These are phyloP conservation scores for Drosophila nigromelanica DNA, from an alignment of 1,140 invertebrate genomes.

Conservation along the genomic window DNA sequence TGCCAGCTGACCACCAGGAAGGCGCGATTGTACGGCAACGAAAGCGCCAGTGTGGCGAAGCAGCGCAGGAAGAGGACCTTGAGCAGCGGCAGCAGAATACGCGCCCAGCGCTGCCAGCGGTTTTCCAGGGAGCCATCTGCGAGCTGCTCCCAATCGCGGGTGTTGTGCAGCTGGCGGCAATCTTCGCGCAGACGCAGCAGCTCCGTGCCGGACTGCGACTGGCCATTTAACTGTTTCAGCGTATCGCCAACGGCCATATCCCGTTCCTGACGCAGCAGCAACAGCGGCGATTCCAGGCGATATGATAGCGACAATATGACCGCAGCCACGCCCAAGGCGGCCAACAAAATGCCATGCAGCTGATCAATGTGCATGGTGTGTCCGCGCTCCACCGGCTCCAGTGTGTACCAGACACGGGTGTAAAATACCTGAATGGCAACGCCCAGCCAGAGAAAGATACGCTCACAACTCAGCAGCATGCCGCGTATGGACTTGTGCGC, in stretches of 20 bases:
- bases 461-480: conserved; percentile 66
- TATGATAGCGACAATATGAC: conserved; percentile 58
- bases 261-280: conserved; percentile 66
- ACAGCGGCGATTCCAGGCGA: conserved; percentile 66
- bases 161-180: conserved; percentile 64
- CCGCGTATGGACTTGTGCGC: conserved; percentile 68
- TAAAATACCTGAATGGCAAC: conserved; percentile 69
- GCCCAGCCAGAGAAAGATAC: conserved; percentile 73
- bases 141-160: conserved; percentile 62
- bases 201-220: conserved; percentile 55
- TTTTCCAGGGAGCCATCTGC: conserved; percentile 29
- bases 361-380: conserved; percentile 69
- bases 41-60: conserved; percentile 63
- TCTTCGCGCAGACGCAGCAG: conserved; percentile 66
- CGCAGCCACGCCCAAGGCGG: conserved; percentile 53
- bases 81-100: conserved; percentile 53
- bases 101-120: conserved; percentile 15
- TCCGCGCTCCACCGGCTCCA: conserved; percentile 58
- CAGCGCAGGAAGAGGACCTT: conserved; percentile 71
- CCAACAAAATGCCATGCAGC: conserved; percentile 66
- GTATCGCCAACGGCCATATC: conserved; percentile 66
- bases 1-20: conserved; percentile 72
- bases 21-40: conserved; percentile 70
- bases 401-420: conserved; percentile 67
- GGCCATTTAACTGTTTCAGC: conserved; percentile 58